Evolutionary conservation across 2,888 invertebrate species (phyloP), one percentile per base, ranked within the genome.

Genomic region (Linnaemya vulpina): DNA sequence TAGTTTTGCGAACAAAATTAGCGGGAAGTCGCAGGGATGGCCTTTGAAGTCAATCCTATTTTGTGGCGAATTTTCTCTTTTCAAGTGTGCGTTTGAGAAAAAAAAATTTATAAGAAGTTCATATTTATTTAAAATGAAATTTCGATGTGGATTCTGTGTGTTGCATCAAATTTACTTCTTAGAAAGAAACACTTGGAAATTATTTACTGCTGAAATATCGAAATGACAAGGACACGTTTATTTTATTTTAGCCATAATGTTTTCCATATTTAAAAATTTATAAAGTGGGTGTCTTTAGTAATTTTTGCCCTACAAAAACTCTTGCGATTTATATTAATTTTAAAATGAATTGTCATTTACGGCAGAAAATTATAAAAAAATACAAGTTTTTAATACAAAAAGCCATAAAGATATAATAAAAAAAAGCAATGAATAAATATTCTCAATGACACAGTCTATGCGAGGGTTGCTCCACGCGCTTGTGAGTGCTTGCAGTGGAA

Each of bases 381-480:
- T 55, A 40, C 9, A 40, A 58, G 22, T 22, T 55, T 11, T 20
- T 38, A 62, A 51, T 40, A 53, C 4, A 35, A 22, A 70, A 71
- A 49, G 15, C 35, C 17, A 60, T 60, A 60, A 60, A 35, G 17
- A 60, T 20, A 17, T 38, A 60, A 49, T 60, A 71, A 58, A 73
- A 58, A 73, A 58, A 62, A 49, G 40, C 55, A 22, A 46, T 43
- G 43, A 76, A 76, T 65, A 67, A 40, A 51, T 74, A 62, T 63
- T 17, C n/a, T 25, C 55, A 65, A 75, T 63, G 51, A 75, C 65
- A 43, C 15, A 17, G 7, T 46, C 43, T 15, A 38, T 60, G 38
- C 60, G 60, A 60, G 60, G 60, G 38, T 17, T 1, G 7, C 17
- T 38, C 17, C 20, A 38, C 20, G 35, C 2, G 10, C 1, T 49